These are phyloP conservation scores for Himalopsyche anomala DNA, from an alignment of 2,888 invertebrate species.

Conservation along the genomic window DNA sequence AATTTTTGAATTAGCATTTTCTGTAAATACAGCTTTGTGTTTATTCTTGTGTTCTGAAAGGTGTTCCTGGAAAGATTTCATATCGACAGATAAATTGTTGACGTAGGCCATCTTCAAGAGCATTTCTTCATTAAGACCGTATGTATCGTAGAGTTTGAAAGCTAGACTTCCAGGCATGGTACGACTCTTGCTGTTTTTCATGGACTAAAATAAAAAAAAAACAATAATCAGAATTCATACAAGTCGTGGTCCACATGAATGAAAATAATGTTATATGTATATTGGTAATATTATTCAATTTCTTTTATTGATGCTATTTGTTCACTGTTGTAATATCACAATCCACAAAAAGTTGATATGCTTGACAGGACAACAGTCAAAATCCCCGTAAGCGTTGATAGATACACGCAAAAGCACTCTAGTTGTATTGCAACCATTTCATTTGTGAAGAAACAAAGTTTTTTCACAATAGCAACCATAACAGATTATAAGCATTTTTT, in stretches of 20 bases:
- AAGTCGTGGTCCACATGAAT: neutral
- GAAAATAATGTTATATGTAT: too few species aligned
- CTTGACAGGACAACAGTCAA: too few species aligned
- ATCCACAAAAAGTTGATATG: too few species aligned
- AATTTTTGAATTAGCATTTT: constrained; percentile 69
- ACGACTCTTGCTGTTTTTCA: constrained; percentile 70
- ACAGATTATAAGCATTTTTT: too few species aligned
- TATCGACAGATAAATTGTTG: constrained; percentile 81
- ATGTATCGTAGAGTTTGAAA: constrained; percentile 86
- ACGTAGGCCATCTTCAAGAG: constrained; percentile 81
- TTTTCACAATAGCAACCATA: too few species aligned
- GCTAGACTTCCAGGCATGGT: constrained; percentile 79
- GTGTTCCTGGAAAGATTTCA: constrained; percentile 77
- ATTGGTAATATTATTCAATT: too few species aligned
- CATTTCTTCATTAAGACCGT: constrained; percentile 84
- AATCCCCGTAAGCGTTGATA: too few species aligned
- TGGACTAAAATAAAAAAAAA: constrained; percentile 68
- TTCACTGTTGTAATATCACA: too few species aligned
- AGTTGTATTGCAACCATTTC: too few species aligned
- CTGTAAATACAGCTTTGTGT: constrained; percentile 74
- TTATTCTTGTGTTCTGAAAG: constrained; percentile 75
- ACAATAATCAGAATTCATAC: constrained; percentile 5
- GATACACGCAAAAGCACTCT: too few species aligned
- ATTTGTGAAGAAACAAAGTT: too few species aligned
- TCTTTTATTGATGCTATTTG: too few species aligned